A percentile compares a stretch with the other conserved stretches of the same genome.
Evolutionary conservation across 1,140 invertebrate species (phyloP).

Genomic region (Ditylenchus dipsaci): DNA sequence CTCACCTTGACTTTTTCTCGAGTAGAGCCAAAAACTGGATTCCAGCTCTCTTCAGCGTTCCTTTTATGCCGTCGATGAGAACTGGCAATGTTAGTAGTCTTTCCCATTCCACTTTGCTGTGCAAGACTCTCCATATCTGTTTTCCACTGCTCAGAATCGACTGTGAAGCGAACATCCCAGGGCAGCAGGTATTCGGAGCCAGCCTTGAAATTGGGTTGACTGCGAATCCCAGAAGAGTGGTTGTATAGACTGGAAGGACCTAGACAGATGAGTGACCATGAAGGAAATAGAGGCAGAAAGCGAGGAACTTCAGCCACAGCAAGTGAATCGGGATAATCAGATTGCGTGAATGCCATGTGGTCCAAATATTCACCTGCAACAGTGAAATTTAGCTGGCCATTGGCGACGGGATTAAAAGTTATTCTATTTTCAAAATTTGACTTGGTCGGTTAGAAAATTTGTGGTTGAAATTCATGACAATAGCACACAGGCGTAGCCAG

Average conservation of each 20-base stretch:
- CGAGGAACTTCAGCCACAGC: not conserved
- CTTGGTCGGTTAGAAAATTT: no score
- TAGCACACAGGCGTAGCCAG: no score
- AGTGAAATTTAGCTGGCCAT: no score
- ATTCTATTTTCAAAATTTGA: no score
- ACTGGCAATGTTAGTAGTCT: slow-evolving; percentile 36
- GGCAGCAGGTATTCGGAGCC: slow-evolving; percentile 85
- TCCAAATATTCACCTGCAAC: slow-evolving; percentile 34
- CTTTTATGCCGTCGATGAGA: slow-evolving; percentile 25
- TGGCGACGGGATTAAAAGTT: not conserved
- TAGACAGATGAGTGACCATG: slow-evolving; percentile 83
- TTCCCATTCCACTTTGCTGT: no score
- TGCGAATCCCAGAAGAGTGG: slow-evolving; percentile 71
- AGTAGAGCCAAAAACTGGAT: slow-evolving; percentile 41
- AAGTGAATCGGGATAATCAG: not conserved
- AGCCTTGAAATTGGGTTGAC: slow-evolving; percentile 75
- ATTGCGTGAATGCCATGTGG: slow-evolving; percentile 22
- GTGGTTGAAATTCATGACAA: no score
- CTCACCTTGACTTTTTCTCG: slow-evolving; percentile 58
- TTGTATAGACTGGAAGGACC: slow-evolving; percentile 85
- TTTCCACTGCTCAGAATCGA: slow-evolving; percentile 60
- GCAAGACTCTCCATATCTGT: slow-evolving; percentile 56
- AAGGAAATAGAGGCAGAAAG: slow-evolving; percentile 77
- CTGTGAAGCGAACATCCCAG: slow-evolving; percentile 81
- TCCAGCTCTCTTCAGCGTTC: slow-evolving; percentile 23